Conservation (phyloP, 2,797 vertebrate genomes). For the Microchirus variegatus region DNA sequence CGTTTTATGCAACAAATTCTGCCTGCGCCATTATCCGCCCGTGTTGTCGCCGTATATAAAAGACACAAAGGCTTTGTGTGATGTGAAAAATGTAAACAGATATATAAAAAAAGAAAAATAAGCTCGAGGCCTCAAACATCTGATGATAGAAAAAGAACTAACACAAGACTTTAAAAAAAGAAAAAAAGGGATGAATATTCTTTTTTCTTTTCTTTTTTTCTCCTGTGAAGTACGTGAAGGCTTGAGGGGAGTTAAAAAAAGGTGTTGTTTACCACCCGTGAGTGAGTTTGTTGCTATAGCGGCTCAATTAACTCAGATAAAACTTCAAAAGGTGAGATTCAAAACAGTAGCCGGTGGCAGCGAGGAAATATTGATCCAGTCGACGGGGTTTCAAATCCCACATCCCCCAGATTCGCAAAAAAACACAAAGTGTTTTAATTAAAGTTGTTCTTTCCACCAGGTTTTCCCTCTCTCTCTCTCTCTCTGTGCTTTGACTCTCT, state of each 20-base stretch:
- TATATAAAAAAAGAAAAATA: too few relatives aligned
- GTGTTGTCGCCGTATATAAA: slow-evolving; percentile 1
- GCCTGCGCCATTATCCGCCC: slow-evolving; percentile 1
- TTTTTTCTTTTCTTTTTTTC: too few relatives aligned
- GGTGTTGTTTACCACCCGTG: slow-evolving; percentile 54
- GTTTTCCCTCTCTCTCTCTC: slow-evolving; percentile 7
- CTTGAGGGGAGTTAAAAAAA: slow-evolving; percentile 39
- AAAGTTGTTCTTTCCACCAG: slow-evolving; percentile 46
- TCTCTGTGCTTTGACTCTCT: slow-evolving; percentile 35
- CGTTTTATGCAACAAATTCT: too few relatives aligned
- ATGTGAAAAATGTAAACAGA: slow-evolving; percentile 25
- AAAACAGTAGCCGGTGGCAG: slow-evolving; percentile 48
- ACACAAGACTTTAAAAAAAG: slow-evolving; percentile 16
- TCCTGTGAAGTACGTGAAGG: slow-evolving; percentile 26
- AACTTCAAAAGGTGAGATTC: slow-evolving; percentile 61
- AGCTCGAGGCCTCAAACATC: slow-evolving; percentile 18
- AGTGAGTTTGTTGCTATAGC: slow-evolving; percentile 49
- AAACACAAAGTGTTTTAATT: slow-evolving; percentile 68
- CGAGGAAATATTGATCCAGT: slow-evolving; percentile 69
- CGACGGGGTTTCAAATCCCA: slow-evolving; percentile 52
- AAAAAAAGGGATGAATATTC: slow-evolving; percentile 27
- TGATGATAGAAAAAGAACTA: slow-evolving; percentile 6
- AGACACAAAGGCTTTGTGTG: slow-evolving; percentile 6
- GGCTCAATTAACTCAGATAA: slow-evolving; percentile 64
- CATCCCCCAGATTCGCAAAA: slow-evolving; percentile 13